Evolutionary conservation across 2,113 vertebrate genomes (phyloP), one percentile per base, ranked within the genome.

Genomic region (Ophthalmolycus amberensis): DNA sequence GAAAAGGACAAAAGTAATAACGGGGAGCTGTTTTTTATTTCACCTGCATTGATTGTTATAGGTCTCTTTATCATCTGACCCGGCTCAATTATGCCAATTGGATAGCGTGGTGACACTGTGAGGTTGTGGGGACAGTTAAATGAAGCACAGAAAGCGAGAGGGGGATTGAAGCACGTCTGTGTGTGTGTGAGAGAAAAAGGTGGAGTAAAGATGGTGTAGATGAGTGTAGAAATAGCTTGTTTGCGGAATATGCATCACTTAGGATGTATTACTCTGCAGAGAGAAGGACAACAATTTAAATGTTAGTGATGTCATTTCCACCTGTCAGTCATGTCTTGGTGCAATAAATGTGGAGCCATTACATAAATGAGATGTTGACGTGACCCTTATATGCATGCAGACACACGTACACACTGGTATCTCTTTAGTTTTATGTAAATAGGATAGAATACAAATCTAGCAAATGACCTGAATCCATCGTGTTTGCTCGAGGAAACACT

Each of bases 71-170:
- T 93, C 81, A 91, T 87, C 86, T 93, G 93, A 91, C 92, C 91
- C 42, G n/a, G 84, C 88, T 88, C 92, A 92, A 93, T 94, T 93
- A 94, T 93, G 90, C 89, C 90, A 90, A 93, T 93, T 94, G 92
- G 90, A 91, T 90, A 52, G 67, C 40, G 15, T 79, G 25, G 84
- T 85, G 83, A 91, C 87, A 91, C 78, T 3, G 68, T 63, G 82
- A 82, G 84, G 91, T 78, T 88, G 88, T 68, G 66, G 48, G 77
- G 85, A 84, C 82, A 75, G 85, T 90, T 81, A 85, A 90, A 85
- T 71, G 72, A 82, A 88, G 81, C 5, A 10, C 54, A 83, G 67
- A 85, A 48, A 66, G 82, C 3, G 67, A 75, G 58, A 46, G 71
- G 54, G 22, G 46, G 75, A 69, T 81, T 63, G 76, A 81, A 70